Evolutionary conservation across 2,888 invertebrate species (phyloP).

Genomic region (Ichneumoninae sp.): DNA sequence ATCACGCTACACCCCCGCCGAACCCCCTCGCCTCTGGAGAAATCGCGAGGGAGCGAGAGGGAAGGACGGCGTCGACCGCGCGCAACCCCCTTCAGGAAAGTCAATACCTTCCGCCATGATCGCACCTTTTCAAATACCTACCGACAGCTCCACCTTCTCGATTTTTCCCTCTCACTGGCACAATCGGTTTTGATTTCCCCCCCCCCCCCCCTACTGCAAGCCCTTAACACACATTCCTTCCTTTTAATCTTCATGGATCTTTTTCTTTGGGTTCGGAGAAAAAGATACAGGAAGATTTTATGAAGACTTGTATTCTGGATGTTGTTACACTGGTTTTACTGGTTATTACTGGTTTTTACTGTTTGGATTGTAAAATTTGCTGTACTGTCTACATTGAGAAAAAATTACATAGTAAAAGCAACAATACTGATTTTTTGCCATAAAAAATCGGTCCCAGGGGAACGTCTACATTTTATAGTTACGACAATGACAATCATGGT

Average conservation of each 20-base stretch:
- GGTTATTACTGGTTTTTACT: no score
- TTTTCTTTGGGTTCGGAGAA: background rate
- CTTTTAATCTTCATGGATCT: background rate
- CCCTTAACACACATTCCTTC: background rate
- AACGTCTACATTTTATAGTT: no score
- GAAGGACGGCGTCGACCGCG: constrained; percentile 61
- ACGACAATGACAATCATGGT: no score
- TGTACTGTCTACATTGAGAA: no score
- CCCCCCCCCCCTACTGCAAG: background rate
- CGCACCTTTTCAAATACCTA: constrained; percentile 69
- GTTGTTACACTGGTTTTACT: background rate
- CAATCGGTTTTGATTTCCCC: constrained; percentile 8
- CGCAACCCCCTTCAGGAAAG: constrained; percentile 73
- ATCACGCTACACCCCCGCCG: constrained; percentile 66
- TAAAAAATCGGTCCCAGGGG: no score
- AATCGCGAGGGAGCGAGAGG: constrained; percentile 52
- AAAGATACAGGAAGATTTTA: background rate
- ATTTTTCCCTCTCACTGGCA: constrained; percentile 31
- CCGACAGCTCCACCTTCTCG: constrained; percentile 66
- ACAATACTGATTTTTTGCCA: no score
- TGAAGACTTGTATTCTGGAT: no score
- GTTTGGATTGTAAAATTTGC: background rate
- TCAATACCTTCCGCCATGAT: constrained; percentile 76
- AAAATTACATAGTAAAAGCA: no score
- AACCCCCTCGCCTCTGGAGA: constrained; percentile 14